A percentile compares a stretch with the other conserved stretches of the same genome.
Conservation (phyloP, 1,140 invertebrate species). For the Drosophila erecta region DNA sequence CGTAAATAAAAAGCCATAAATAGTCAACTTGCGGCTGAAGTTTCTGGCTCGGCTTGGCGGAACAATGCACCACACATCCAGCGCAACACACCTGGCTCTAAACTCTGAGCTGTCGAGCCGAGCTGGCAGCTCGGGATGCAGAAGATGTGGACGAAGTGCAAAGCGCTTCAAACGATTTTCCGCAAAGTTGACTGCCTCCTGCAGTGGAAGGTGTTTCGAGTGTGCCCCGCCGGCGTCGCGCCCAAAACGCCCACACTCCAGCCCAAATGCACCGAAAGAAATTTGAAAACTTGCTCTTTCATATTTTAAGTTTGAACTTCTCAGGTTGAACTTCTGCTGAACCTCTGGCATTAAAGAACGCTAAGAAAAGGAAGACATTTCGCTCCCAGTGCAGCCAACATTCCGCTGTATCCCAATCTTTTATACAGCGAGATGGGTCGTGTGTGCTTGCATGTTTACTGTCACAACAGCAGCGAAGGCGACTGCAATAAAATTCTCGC, state of each 20-base stretch:
- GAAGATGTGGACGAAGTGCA: slow-evolving; percentile 80
- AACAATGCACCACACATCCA: slow-evolving; percentile 59
- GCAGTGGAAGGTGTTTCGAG: slow-evolving; percentile 75
- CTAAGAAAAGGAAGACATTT: not conserved
- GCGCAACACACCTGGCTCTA: not conserved
- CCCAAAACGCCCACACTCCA: slow-evolving; percentile 2
- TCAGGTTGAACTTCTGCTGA: too few relatives aligned
- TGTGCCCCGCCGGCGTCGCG: slow-evolving; percentile 44
- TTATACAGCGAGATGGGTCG: slow-evolving; percentile 5
- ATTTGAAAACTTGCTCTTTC: too few relatives aligned
- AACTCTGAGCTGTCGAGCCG: slow-evolving; percentile 8
- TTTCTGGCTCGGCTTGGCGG: slow-evolving; percentile 50
- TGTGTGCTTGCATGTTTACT: slow-evolving; percentile 57
- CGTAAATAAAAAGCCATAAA: slow-evolving; percentile 54
- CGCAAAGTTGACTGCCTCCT: slow-evolving; percentile 80
- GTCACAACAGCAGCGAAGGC: slow-evolving; percentile 64
- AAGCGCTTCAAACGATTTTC: slow-evolving; percentile 83
- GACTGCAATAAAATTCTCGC: slow-evolving; percentile 73
- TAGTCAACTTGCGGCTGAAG: slow-evolving; percentile 57
- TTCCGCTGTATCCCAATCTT: slow-evolving; percentile 22
- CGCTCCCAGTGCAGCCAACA: slow-evolving; percentile 16
- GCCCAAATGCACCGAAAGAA: not conserved
- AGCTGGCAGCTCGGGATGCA: slow-evolving; percentile 33
- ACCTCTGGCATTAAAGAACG: too few relatives aligned
- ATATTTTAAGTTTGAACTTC: too few relatives aligned